Conservation (phyloP, 2,888 invertebrate species). For the Drosophila trichaetosa region DNA sequence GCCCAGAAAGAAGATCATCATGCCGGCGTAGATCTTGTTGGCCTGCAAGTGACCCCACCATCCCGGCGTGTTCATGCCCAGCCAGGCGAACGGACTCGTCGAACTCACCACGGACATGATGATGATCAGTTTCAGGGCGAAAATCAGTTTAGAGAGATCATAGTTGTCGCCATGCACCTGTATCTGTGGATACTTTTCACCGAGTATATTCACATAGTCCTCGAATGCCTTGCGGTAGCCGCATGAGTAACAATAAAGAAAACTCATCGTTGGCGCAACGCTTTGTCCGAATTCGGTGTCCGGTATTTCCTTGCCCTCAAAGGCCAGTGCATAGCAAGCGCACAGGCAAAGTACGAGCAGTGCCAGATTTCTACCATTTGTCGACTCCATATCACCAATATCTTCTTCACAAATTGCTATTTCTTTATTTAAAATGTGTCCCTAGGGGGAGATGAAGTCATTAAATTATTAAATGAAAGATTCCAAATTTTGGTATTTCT, state of each 20-base stretch:
- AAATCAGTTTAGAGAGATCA: slow-evolving; percentile 89
- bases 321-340: slow-evolving; percentile 76
- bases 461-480: neutral
- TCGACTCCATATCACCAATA: slow-evolving; percentile 2
- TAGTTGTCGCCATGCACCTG: slow-evolving; percentile 96
- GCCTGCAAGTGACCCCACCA: slow-evolving; percentile 96
- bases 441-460: neutral
- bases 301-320: slow-evolving; percentile 87
- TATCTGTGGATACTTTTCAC: slow-evolving; percentile 96
- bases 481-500: neutral
- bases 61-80: slow-evolving; percentile 92
- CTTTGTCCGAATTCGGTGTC: slow-evolving; percentile 90
- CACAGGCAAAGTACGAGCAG: slow-evolving; percentile 72
- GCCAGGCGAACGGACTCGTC: slow-evolving; percentile 92
- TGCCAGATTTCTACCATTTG: slow-evolving; percentile 69
- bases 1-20: slow-evolving; percentile 96
- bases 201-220: slow-evolving; percentile 95
- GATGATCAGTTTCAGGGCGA: slow-evolving; percentile 91
- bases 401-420: too few relatives aligned
- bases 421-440: neutral
- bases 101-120: slow-evolving; percentile 94
- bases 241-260: slow-evolving; percentile 97
- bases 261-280: slow-evolving; percentile 91
- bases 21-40: slow-evolving; percentile 97
- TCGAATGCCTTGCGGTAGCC: slow-evolving; percentile 99